Conservation (phyloP, 2,888 invertebrate genomes). For the Idaea aversata region DNA sequence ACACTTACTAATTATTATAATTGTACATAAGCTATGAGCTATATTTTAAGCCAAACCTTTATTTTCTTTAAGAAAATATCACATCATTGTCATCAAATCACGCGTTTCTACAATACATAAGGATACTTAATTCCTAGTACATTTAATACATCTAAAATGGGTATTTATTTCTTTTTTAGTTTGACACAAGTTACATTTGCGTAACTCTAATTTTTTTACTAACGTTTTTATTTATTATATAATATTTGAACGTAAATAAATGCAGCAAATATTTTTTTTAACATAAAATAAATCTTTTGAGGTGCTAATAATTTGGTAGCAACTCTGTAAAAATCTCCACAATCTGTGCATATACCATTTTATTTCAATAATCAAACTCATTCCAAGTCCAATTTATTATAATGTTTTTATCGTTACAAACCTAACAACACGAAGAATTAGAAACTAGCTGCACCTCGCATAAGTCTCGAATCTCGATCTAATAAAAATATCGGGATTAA, state of each 20-base stretch:
- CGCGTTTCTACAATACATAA: background rate
- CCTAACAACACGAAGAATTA: conserved; percentile 11
- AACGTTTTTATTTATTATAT: background rate
- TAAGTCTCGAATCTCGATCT: background rate
- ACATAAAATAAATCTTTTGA: background rate
- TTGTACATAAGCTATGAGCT: background rate
- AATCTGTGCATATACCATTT: background rate
- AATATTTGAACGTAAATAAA: background rate
- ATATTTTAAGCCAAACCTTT: background rate
- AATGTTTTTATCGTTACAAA: background rate
- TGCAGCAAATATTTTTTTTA: background rate
- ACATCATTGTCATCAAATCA: background rate
- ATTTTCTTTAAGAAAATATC: conserved; percentile 1
- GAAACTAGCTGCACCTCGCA: background rate
- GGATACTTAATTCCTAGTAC: background rate
- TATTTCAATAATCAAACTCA: background rate
- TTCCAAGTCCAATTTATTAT: background rate
- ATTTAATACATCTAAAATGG: background rate
- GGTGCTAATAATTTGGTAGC: background rate
- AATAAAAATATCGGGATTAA: background rate
- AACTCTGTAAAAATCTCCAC: background rate
- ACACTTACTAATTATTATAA: background rate
- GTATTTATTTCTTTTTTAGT: background rate
- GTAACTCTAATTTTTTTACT: background rate
- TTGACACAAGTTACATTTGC: background rate